These are phyloP conservation scores for Micromys minutus DNA, from an alignment of 2,113 vertebrate species.

Conservation along the genomic window DNA sequence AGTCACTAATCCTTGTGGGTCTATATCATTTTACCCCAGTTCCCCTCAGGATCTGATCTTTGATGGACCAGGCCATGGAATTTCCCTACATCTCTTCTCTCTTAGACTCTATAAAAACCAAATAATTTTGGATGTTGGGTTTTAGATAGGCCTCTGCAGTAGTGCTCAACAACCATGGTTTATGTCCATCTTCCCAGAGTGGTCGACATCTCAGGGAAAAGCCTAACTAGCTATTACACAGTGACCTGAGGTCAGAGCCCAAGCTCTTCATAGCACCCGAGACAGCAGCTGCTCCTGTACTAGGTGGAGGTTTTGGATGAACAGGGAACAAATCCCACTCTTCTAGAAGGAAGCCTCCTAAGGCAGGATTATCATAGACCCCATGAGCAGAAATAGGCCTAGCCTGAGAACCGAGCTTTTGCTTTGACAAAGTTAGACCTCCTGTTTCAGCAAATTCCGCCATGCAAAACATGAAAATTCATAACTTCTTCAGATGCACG, in stretches of 20 bases:
- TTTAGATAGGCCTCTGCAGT: background rate
- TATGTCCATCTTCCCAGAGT: rapidly evolving
- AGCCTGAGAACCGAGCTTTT: rapidly evolving
- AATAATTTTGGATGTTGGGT: background rate
- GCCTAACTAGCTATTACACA: no score
- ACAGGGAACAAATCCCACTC: rapidly evolving
- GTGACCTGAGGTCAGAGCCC: background rate
- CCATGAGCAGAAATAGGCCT: rapidly evolving
- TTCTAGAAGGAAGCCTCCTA: rapidly evolving
- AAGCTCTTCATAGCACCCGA: rapidly evolving
- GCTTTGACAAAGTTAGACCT: background rate
- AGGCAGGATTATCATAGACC: no score
- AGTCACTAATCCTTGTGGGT: no score
- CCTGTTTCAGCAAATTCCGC: background rate
- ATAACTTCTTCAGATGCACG: background rate
- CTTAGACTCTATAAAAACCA: background rate
- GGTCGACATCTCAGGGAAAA: rapidly evolving
- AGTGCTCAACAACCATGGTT: background rate
- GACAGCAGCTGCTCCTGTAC: rapidly evolving
- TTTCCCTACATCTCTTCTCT: background rate
- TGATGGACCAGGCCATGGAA: background rate
- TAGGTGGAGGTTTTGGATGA: background rate
- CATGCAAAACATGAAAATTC: background rate
- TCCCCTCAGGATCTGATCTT: background rate
- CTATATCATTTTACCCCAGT: rapidly evolving